phyloP scores from a whole-genome alignment of 2,797 vertebrate genomes.

The Threskiornis aethiopicus region DNA sequence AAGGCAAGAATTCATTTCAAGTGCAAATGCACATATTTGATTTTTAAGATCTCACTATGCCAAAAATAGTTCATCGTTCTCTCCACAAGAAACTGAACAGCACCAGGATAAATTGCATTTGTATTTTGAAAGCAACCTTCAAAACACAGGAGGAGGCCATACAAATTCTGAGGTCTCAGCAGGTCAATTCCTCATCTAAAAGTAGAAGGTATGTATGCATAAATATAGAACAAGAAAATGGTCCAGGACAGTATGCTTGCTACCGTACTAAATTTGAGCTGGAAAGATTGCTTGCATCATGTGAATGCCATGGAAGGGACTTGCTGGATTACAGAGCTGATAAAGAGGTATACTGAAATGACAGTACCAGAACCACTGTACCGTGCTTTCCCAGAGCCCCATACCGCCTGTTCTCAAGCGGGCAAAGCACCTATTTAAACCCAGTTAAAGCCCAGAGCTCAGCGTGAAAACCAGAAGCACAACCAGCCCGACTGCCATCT shows the following conservation, averaged over 20 bases:
- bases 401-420: not conserved
- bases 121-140: not conserved
- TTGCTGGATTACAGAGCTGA: not conserved
- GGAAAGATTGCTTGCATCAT: not conserved
- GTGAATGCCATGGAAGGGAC: not conserved
- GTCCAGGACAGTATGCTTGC: not conserved
- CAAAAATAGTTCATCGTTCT: not conserved
- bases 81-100: not conserved
- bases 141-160: not conserved
- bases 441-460: not conserved
- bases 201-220: not conserved
- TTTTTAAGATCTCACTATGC: not conserved
- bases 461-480: not conserved
- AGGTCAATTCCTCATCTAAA: not conserved
- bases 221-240: not conserved
- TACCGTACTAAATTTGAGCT: not conserved
- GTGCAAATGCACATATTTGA: not conserved
- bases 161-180: not conserved
- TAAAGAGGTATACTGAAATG: not conserved
- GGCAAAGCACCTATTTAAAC: not conserved
- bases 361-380: not conserved
- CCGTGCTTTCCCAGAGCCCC: not conserved
- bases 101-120: not conserved
- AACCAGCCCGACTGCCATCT: not conserved
- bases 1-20: not conserved